Evolutionary conservation across 23 tunicate genomes (phyloP), one percentile per base, ranked within the genome.

Genomic region (Styela clava): DNA sequence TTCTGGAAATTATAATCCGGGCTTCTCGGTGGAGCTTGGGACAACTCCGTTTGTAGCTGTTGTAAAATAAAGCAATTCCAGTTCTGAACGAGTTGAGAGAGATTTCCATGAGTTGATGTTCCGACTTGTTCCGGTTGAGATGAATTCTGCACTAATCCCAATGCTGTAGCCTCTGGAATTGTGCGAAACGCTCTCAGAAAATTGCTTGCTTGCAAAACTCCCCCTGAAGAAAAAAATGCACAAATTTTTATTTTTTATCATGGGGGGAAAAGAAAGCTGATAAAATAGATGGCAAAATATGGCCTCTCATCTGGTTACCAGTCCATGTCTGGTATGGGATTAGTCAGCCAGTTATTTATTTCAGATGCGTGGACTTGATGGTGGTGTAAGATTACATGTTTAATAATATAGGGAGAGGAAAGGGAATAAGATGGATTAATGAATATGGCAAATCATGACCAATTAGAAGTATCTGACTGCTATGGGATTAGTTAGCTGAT

Each of bases 121-220:
- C 92, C 88, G 33, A 88, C 82, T 63, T 91, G 90, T 77, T 88
- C 97, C 1, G 91, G 83, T 67, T 88, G 88, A 31, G 93, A 81
- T 69, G 88, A 68, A 72, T 88, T 91, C 63, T 91, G 95, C 62
- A 87, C 78, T 72, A 96, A 78, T 31, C 99, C 97, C 12, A 96
- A 87, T 0, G 97, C 94, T 21, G 94, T 96, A 20, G 99, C 99
- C 73, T 96, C 97, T 1, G 94, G 99, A 19, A 88, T 90, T 2
- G 92, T 91, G 2, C 99, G 93, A 56, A 96, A 96, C 12, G 94
- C 96, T 27, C 99, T 86, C 35, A 96, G 85, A 52, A 96, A 96
- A 69, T 96, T 96, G 79, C 91, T 87, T 2, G 99, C 97, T 85
- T 93, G 83, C 12, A 69, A 22, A 18, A 82, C 69, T 22, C 78